These are phyloP conservation scores for Forbesichthys papilliferus DNA, from an alignment of 2,113 vertebrate genomes.

Conservation along the genomic window DNA sequence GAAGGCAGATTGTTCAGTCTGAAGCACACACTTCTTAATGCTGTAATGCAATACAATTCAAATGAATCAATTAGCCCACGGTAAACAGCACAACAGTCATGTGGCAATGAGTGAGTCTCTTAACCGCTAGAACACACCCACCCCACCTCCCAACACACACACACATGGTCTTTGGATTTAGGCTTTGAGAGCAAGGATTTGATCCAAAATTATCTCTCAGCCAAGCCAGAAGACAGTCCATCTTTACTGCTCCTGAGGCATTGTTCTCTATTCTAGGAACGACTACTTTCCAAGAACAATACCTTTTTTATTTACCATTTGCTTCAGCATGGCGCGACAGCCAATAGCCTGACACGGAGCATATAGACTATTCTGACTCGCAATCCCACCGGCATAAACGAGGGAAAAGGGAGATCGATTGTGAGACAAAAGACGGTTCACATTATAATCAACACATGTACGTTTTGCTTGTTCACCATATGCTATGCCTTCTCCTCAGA, in stretches of 20 bases:
- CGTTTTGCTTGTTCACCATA: not conserved
- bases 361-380: not conserved
- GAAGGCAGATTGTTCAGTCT: not conserved
- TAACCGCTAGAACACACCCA: not conserved
- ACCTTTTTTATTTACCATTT: too few relatives aligned
- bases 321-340: too few relatives aligned
- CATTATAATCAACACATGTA: not conserved
- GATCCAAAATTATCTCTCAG: too few relatives aligned
- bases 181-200: too few relatives aligned
- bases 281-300: too few relatives aligned
- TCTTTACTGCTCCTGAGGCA: too few relatives aligned
- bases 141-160: not conserved
- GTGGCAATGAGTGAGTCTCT: constrained; percentile 1
- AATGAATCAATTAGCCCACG: constrained; percentile 6
- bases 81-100: constrained; percentile 24
- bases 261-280: too few relatives aligned
- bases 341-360: not conserved
- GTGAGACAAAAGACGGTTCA: not conserved
- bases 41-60: not conserved
- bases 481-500: constrained; percentile 29
- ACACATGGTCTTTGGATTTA: rapidly evolving
- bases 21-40: not conserved
- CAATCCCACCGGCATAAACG: not conserved
- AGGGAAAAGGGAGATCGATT: not conserved
- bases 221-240: too few relatives aligned